Base-by-base conservation (phyloP, 1,140 invertebrate genomes). In the Polypedilum pembai region DNA sequence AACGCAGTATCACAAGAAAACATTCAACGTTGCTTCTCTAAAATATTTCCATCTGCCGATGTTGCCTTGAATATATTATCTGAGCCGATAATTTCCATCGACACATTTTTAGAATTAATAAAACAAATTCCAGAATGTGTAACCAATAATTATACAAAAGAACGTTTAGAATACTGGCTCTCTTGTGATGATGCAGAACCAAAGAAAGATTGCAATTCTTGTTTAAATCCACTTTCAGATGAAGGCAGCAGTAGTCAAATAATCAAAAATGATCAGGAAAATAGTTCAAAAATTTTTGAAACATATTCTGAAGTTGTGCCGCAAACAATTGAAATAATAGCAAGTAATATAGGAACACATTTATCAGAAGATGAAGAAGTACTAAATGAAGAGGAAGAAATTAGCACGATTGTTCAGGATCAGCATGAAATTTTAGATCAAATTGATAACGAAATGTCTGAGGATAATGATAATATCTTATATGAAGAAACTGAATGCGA, bases 401-500 rank as follows among this genome's bases (percentile, higher is more conserved):
- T 20, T 8, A 7, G n/a, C 1, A 8, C 20, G 65, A n/a, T 69
- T 8, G n/a, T 18, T 20, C 65, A 69, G 20, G 18, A 8, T 10
- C 65, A 69, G 15, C 15, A 69, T 8, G 17, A 69, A 69, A 8
- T n/a, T 56, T 33, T 33, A 33, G 24, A 33, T 5, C 24, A 33
- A 33, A 5, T 5, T 3, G 20, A 18, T 5, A n/a, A 18, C 4
- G 65, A 69, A 56, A 56, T 56, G 17, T 21, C 17, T 20, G 65
- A 18, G 18, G 20, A 18, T 69, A 15, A 56, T 56, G 45, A 56
- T n/a, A 33, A 33, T 33, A 33, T 33, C 24, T 33, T 33, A 33
- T 18, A 69, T 69, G 65, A 69, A 5, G 65, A 69, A 69, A 21
- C 17, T 20, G 65, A 21, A 69, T n/a, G n/a, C n/a, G 65, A 69